Evolutionary conservation across 2,113 vertebrate species (phyloP).

Genomic region (Phalacrocorax aristotelis): DNA sequence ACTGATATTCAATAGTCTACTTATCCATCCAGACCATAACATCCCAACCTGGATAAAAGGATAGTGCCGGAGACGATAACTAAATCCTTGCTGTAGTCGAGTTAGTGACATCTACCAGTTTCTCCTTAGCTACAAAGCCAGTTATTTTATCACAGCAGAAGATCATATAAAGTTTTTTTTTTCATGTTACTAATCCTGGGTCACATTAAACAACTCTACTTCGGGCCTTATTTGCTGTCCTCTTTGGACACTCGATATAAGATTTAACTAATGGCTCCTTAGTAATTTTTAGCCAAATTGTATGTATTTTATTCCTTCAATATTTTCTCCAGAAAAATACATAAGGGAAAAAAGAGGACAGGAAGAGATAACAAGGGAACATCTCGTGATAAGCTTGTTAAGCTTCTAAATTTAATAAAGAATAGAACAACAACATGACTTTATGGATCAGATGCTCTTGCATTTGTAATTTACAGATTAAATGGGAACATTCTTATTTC

Average conservation of each 20-base stretch:
- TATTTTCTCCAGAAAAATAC: not conserved
- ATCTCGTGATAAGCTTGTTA: constrained; percentile 13
- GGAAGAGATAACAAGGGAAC: constrained; percentile 7
- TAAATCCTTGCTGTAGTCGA: not conserved
- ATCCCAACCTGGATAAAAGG: not conserved
- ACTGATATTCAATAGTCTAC: not conserved
- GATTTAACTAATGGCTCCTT: not conserved
- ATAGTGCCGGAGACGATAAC: not conserved
- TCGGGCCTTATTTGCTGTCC: not conserved
- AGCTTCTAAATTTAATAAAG: constrained; percentile 28
- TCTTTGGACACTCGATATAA: not conserved
- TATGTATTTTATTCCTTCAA: not conserved
- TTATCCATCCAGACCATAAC: not conserved
- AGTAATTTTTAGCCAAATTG: not conserved
- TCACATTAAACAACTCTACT: not conserved
- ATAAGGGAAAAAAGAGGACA: not conserved
- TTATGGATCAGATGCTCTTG: not conserved
- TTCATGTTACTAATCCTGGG: not conserved
- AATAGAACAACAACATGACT: not conserved
- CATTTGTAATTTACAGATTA: constrained; percentile 19
- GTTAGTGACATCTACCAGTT: not conserved
- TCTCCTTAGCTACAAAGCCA: not conserved
- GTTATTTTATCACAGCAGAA: not conserved
- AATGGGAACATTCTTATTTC: not conserved
- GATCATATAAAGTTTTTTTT: not conserved